Evolutionary conservation across 1,140 invertebrate species (phyloP).

Genomic region (Dinothrombium tinctorium): DNA sequence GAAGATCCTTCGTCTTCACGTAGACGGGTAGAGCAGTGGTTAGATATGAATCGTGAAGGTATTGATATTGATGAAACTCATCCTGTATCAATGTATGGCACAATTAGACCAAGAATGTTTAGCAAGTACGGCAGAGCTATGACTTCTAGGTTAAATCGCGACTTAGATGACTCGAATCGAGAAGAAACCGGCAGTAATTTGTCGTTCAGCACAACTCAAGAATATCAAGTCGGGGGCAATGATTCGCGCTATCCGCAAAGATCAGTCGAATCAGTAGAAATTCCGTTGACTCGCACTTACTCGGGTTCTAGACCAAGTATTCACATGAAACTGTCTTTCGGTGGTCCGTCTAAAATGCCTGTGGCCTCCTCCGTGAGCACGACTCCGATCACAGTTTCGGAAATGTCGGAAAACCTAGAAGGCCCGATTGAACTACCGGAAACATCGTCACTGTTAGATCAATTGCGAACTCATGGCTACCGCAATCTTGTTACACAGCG

Average conservation of each 20-base stretch:
- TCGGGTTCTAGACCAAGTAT: background rate
- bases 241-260: too few species aligned
- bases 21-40: conserved; percentile 15
- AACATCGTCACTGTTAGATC: conserved; percentile 14
- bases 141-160: background rate
- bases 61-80: background rate
- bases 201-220: background rate
- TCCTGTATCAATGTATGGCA: conserved; percentile 1
- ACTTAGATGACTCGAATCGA: background rate
- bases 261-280: background rate
- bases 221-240: background rate
- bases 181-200: background rate
- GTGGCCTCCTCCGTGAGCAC: background rate
- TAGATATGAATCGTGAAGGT: conserved; percentile 9
- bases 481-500: conserved; percentile 14
- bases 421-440: conserved; percentile 4
- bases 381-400: background rate
- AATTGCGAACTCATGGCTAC: conserved; percentile 15
- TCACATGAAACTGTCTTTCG: conserved; percentile 1
- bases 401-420: background rate
- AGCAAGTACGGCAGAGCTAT: background rate
- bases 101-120: background rate
- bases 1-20: conserved; percentile 4
- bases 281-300: background rate
- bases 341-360: background rate